Evolutionary conservation across 2,888 invertebrate species (phyloP).

Genomic region (Lepidonotus clava): DNA sequence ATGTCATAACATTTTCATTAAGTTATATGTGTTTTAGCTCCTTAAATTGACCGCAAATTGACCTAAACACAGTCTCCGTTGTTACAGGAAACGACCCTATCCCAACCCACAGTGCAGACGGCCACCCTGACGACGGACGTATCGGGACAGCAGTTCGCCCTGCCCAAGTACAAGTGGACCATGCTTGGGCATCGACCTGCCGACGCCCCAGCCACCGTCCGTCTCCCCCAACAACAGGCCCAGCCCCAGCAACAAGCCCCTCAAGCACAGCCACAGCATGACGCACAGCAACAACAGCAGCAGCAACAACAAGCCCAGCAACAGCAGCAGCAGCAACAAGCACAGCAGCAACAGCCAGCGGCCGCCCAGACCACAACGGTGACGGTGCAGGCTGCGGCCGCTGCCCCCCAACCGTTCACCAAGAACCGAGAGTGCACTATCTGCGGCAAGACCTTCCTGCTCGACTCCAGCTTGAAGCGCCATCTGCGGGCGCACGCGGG

Average conservation of each 20-base stretch:
- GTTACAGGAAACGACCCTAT: not conserved
- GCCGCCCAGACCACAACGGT: not conserved
- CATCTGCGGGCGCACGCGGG: slow-evolving; percentile 41
- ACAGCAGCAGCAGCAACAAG: not conserved
- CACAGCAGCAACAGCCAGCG: not conserved
- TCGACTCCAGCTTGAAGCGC: slow-evolving; percentile 40
- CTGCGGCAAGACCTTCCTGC: slow-evolving; percentile 49
- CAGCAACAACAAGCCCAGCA: not conserved
- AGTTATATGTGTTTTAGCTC: too few relatives aligned
- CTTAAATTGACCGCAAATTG: too few relatives aligned
- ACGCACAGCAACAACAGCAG: not conserved
- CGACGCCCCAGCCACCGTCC: slow-evolving; percentile 20
- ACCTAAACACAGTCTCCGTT: not conserved
- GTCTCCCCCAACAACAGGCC: not conserved
- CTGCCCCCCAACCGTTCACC: slow-evolving; percentile 16
- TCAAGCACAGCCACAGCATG: not conserved
- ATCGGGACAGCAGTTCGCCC: not conserved
- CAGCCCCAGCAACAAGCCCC: not conserved
- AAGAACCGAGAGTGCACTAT: slow-evolving; percentile 41
- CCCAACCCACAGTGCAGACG: slow-evolving; percentile 24
- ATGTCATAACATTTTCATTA: too few relatives aligned
- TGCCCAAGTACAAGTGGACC: slow-evolving; percentile 51
- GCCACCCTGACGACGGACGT: not conserved
- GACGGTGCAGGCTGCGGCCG: not conserved
- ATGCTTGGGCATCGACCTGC: slow-evolving; percentile 31